Conservation (phyloP, 2,113 vertebrate genomes). For the Hemichromis elongatus region DNA sequence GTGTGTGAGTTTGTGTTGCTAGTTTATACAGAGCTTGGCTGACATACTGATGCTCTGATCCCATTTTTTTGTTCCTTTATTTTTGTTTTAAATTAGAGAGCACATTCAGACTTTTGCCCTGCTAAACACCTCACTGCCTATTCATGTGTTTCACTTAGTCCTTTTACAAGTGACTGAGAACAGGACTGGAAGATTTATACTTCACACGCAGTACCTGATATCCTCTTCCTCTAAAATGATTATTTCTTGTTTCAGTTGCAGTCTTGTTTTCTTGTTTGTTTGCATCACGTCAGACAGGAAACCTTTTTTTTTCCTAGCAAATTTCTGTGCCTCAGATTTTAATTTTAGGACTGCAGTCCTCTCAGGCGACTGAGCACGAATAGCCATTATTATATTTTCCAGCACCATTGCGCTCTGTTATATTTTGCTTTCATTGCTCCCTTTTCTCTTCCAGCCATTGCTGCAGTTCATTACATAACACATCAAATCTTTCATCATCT, state of each 20-base stretch:
- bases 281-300: background rate
- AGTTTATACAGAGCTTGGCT: background rate
- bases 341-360: background rate
- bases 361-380: background rate
- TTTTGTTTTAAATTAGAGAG: conserved; percentile 49
- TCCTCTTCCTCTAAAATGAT: background rate
- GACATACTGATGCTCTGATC: conserved; percentile 45
- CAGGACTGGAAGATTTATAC: background rate
- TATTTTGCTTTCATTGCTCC: conserved; percentile 11
- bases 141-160: background rate
- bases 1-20: background rate
- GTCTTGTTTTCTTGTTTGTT: background rate
- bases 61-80: background rate
- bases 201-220: background rate
- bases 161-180: background rate
- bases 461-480: conserved; percentile 58
- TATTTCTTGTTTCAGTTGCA: background rate
- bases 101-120: background rate
- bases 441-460: conserved; percentile 4
- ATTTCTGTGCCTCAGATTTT: background rate
- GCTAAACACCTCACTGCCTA: background rate
- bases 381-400: background rate
- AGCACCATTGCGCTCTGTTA: background rate
- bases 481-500: conserved; percentile 48
- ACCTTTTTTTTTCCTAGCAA: background rate